Evolutionary conservation across 2,888 invertebrate genomes (phyloP), one percentile per base, ranked within the genome.

Genomic region (Congeria kusceri): DNA sequence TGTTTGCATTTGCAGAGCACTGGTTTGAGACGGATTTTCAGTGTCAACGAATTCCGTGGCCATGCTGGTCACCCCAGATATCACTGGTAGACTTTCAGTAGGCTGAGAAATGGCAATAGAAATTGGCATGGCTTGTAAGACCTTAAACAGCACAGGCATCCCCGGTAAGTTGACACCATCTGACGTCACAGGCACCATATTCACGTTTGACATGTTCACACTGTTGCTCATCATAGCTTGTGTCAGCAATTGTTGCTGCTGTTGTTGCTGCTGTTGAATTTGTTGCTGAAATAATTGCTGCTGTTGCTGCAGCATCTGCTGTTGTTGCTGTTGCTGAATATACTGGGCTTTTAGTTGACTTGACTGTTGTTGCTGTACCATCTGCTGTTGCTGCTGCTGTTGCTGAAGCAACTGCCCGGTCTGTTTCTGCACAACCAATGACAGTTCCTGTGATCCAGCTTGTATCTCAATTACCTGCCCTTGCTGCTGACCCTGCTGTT

Each of bases 11-110:
- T 20, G 20, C 13, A 53, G 2, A 1, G 9, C 25, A 25, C 25
- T 53, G 25, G 25, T 11, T 18, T 53, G 23, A 9, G 53, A 20
- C 25, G 13, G 9, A 2, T 9, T 53, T 2, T 53, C 53, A 11
- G 53, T 15, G 25, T 23, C 53, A 11, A n/a, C 53, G 18, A 23
- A 53, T 20, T 53, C 13, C 13, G 53, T 1, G 1, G 53, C 53
- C 53, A 66, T 23, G 20, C 66, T 66, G 27, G 66, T 66, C 0
- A 65, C 71, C 20, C 57, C 58, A 46, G 65, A 57, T 39, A 72
- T 65, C 5, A 65, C 58, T 23, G 71, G 71, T 18, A 65, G 29
- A 20, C 25, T 53, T 18, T 53, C 53, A 23, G 53, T 15, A 2
- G 53, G 53, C 53, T 53, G 53, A 18, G 53, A 53, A n/a, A 53